phyloP scores from a whole-genome alignment of 1,140 invertebrate genomes.

The Papilio glaucus region DNA sequence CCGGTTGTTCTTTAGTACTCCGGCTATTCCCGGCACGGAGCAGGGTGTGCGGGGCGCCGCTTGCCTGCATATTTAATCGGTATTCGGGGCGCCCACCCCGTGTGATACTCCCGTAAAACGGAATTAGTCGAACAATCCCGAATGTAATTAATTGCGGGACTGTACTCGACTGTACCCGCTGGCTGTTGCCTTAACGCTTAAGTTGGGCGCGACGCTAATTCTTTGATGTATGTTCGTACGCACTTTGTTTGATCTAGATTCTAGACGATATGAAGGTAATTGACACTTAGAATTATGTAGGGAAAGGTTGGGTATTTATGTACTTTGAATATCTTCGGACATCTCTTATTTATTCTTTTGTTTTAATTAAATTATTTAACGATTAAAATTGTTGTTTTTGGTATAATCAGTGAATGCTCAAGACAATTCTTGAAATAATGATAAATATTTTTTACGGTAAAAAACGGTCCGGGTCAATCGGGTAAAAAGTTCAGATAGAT shows the following conservation, averaged over 20 bases:
- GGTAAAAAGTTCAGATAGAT: too few relatives aligned
- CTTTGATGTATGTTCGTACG: background rate
- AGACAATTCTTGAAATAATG: too few relatives aligned
- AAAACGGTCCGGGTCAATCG: too few relatives aligned
- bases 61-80: conserved; percentile 58
- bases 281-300: background rate
- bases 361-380: too few relatives aligned
- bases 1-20: conserved; percentile 47
- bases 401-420: too few relatives aligned
- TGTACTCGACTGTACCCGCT: too few relatives aligned
- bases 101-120: conserved; percentile 35
- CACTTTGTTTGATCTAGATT: conserved; percentile 8
- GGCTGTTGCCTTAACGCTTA: background rate
- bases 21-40: conserved; percentile 48
- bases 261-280: background rate
- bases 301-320: too few relatives aligned
- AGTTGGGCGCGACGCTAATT: conserved; percentile 25
- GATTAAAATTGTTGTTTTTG: too few relatives aligned
- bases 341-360: too few relatives aligned
- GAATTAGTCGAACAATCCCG: conserved; percentile 45
- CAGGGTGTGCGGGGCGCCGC: conserved; percentile 28
- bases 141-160: conserved; percentile 44
- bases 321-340: too few relatives aligned
- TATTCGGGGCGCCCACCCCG: conserved; percentile 24
- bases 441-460: too few relatives aligned